A percentile compares a stretch with the other conserved stretches of the same genome.
phyloP scores from a whole-genome alignment of 2,797 vertebrate genomes.

The Ctenopoma kingsleyae region DNA sequence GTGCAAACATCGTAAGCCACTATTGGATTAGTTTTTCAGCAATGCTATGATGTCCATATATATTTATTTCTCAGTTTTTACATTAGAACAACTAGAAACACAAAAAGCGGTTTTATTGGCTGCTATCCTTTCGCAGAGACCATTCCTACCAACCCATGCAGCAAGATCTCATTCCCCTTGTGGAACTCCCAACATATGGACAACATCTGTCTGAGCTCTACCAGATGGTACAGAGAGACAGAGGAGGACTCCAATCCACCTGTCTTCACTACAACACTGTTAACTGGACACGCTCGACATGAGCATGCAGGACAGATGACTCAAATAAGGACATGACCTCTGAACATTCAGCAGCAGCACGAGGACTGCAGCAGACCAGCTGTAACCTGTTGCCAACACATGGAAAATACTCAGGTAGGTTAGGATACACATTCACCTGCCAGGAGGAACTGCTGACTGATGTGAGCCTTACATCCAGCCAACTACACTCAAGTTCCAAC shows the following conservation, averaged over 20 bases:
- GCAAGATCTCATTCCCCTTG: constrained; percentile 7
- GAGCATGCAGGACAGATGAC: constrained; percentile 25
- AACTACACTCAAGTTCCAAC: background rate
- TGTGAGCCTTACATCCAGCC: background rate
- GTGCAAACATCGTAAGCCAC: no score
- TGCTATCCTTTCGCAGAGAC: no score
- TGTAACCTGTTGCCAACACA: constrained; percentile 29
- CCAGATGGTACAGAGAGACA: constrained; percentile 54
- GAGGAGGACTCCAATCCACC: constrained; percentile 33
- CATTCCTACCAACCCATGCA: background rate
- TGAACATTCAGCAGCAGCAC: constrained; percentile 3
- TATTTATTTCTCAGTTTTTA: no score
- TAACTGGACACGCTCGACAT: constrained; percentile 44
- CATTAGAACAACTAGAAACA: no score
- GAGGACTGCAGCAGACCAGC: constrained; percentile 8
- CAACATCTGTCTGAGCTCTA: constrained; percentile 45
- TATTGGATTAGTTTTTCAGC: no score
- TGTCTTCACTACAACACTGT: constrained; percentile 34
- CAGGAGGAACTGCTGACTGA: background rate
- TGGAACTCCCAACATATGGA: constrained; percentile 50
- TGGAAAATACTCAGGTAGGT: constrained; percentile 15
- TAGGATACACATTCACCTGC: constrained; percentile 5
- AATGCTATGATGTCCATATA: no score
- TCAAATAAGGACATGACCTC: constrained; percentile 10
- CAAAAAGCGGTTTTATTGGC: no score